Base-by-base conservation (phyloP, 1,140 invertebrate species). In the Campoletis sonorensis region DNA sequence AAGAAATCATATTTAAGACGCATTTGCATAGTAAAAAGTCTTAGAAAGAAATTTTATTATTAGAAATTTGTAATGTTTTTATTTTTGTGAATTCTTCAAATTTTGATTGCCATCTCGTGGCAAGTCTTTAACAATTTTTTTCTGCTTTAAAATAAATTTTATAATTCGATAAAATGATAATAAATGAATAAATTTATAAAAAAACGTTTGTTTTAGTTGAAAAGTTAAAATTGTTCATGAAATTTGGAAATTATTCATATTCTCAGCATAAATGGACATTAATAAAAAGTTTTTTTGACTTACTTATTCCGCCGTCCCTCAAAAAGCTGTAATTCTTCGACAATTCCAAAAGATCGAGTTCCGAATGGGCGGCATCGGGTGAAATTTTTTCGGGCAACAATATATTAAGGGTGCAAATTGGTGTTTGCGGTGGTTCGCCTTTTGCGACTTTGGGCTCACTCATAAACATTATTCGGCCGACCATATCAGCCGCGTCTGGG, bases 401-500 rank as follows among this genome's bases (percentile, higher is more conserved):
- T 82, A 99, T 96, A 89, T 98, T 98, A 49, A 99, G 92, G 72
- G 97, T 98, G 90, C 98, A 98, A 71, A 98, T 95, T 5, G 98
- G 98, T 10, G 94, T 95, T 89, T 97, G 97, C 23, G 96, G 94
- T 49, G 96, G 95, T 86, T 98, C 96, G 51, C 97, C 96, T 85
- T 97, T 94, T 8, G 94, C 93, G 85, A 96, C 95, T 92, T 97
- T 98, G 0, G 97, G 96, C 90, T 99, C 98, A 85, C 95, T 96
- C 97, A 99, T 98, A 89, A 99, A 98, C 85, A 98, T 96, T 78
- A 99, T 95, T 75, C 98, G 93, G 15, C 97, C 98, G 84, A 91
- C 89, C 87, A 89, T 91, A 33, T 92, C 91, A 16, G 96, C 93
- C 0, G 97, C 94, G 81, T 96, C 96, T 16, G 95, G 94, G 91